Conservation (phyloP, 2,113 vertebrate species). For the Meleagris gallopavo region DNA sequence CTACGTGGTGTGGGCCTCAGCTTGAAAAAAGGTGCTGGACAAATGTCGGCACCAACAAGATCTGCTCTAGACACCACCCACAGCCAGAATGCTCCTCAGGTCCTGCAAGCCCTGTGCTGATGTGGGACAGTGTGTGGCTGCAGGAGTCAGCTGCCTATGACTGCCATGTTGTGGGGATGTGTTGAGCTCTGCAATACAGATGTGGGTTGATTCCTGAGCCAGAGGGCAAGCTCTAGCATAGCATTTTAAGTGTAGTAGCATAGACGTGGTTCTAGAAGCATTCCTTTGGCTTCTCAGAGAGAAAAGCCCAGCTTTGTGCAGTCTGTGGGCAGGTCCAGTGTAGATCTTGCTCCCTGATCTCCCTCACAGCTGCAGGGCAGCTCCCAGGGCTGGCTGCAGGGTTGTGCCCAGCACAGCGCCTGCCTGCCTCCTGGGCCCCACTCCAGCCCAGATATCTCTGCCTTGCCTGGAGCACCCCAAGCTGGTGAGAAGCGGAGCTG, state of each 20-base stretch:
- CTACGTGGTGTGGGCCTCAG: background rate
- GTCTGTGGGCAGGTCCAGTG: rapidly evolving
- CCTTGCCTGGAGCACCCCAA: rapidly evolving
- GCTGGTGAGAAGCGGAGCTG: background rate
- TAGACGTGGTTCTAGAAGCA: background rate
- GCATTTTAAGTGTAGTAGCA: rapidly evolving
- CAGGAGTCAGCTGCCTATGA: background rate
- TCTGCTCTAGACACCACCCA: background rate
- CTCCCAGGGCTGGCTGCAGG: background rate
- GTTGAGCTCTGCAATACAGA: background rate
- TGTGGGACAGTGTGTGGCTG: background rate
- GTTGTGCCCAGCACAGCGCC: rapidly evolving
- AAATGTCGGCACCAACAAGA: rapidly evolving
- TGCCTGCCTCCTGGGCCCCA: background rate
- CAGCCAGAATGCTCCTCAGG: too few relatives aligned
- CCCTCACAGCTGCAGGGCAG: background rate
- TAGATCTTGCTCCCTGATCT: rapidly evolving
- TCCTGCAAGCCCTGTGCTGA: too few relatives aligned
- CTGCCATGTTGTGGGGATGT: rapidly evolving
- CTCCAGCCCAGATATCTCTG: background rate
- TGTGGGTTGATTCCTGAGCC: rapidly evolving
- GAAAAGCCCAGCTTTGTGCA: rapidly evolving
- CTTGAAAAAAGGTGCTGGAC: background rate
- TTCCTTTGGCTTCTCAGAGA: background rate
- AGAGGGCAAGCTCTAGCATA: rapidly evolving